Base-by-base conservation (phyloP, 2,797 vertebrate genomes). In the Odontamblyopus rebecca region DNA sequence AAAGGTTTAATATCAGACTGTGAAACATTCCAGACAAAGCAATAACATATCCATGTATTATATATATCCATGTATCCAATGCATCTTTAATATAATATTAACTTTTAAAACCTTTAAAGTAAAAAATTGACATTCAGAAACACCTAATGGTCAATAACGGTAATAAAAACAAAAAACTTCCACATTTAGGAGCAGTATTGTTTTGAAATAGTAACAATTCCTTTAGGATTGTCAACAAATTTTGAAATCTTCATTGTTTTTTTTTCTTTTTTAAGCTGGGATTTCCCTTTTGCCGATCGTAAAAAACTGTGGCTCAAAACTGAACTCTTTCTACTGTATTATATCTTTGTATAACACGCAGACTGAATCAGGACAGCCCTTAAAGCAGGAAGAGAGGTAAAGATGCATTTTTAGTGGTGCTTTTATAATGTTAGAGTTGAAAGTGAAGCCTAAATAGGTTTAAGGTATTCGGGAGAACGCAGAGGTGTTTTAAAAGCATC, bases 361-460 rank as follows among this genome's bases (percentile, higher is more conserved):
- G 63, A 50, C 15, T 18, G 15, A 50, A 65, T 65, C 26, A 66
- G 63, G 23, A 50, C 63, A 63, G 7, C 26, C 23, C 41, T 30
- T 50, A 27, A 50, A 66, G 44, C 41, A 66, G 26, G 44, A 66
- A 51, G 41, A 18, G 44, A 66, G 7, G 30, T 62, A n/a, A 9
- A 41, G 41, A 18, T 29, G 15, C 51, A 66, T 66, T 66, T 66
- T 66, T 66, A 66, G 63, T 9, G 41, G 12, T 1, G 41, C 23
- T 19, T 18, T 32, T 12, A 63, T 26, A 41, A 63, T 23, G 35
- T 41, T 29, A 18, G 23, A 51, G 23, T 50, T 66, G 26, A 66
- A 66, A 66, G 63, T 27, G 63, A 50, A 18, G 26, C 41, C 50
- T 50, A 66, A 66, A 66, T 66, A 65, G 63, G 63, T 48, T 50